phyloP scores from a whole-genome alignment of 2,888 invertebrate species.

The Gastracanthus pulcherrimus region DNA sequence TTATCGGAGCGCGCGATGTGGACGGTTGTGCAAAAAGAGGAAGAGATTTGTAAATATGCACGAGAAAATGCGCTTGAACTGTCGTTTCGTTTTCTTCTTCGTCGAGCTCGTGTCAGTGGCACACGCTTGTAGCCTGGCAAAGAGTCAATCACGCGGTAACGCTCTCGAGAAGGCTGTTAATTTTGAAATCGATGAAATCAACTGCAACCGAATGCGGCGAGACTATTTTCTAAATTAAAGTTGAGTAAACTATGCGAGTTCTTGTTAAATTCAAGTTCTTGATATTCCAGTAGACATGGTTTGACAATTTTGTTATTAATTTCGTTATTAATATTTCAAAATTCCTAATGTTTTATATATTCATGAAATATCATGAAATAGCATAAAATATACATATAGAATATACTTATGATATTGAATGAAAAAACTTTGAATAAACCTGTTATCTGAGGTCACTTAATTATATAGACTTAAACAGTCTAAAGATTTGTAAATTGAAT shows the following conservation, averaged over 20 bases:
- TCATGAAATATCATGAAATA: too few species aligned
- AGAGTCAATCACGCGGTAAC: neutral
- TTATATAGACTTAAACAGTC: too few species aligned
- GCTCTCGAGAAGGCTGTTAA: conserved; percentile 10
- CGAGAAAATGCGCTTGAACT: conserved; percentile 24
- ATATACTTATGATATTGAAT: too few species aligned
- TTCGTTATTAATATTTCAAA: too few species aligned
- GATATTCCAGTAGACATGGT: neutral
- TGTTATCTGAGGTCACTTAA: too few species aligned
- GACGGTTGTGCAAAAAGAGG: conserved; percentile 36
- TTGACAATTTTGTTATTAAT: neutral
- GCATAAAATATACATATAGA: too few species aligned
- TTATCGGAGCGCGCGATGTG: neutral
- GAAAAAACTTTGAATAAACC: too few species aligned
- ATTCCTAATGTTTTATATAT: too few species aligned
- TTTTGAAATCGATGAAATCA: conserved; percentile 27
- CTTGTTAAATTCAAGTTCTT: too few species aligned
- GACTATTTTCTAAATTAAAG: neutral
- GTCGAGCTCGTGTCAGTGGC: neutral
- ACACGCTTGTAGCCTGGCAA: neutral
- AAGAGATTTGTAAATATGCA: conserved; percentile 33
- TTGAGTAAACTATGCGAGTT: too few species aligned
- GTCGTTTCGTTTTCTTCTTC: conserved; percentile 25
- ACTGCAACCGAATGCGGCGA: neutral
- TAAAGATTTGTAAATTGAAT: too few species aligned